phyloP scores from a whole-genome alignment of 2,113 vertebrate species.

The Rhea pennata region DNA sequence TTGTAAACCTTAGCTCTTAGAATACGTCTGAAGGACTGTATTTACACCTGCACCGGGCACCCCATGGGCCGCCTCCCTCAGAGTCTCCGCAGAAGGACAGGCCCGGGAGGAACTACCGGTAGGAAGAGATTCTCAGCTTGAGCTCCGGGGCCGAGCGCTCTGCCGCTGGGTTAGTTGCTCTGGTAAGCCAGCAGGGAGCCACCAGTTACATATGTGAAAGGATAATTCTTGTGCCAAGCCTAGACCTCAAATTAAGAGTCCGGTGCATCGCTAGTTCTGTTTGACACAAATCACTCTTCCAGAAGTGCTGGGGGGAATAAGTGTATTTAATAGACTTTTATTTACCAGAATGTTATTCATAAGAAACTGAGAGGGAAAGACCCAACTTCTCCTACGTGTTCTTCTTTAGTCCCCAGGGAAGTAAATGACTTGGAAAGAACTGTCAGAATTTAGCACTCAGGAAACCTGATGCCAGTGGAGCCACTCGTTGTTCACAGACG shows the following conservation, averaged over 20 bases:
- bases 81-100: not conserved
- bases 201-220: conserved; percentile 54
- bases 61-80: not conserved
- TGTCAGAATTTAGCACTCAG: not conserved
- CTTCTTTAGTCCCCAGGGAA: not conserved
- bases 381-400: not conserved
- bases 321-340: not conserved
- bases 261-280: conserved; percentile 12
- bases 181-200: not conserved
- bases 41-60: not conserved
- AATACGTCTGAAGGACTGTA: not conserved
- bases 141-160: not conserved
- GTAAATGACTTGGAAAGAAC: not conserved
- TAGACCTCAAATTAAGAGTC: conserved; percentile 8
- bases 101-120: not conserved
- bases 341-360: not conserved
- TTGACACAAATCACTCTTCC: not conserved
- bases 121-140: not conserved
- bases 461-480: not conserved
- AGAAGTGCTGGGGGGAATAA: not conserved
- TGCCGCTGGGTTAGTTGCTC: not conserved
- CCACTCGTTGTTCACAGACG: not conserved
- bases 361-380: not conserved
- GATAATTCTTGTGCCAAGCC: conserved; percentile 21
- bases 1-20: not conserved